Percentiles rank a stretch among this genome's conserved stretches.
These are phyloP conservation scores for Hippocampus zosterae DNA, from an alignment of 2,113 vertebrate genomes.

Conservation along the genomic window DNA sequence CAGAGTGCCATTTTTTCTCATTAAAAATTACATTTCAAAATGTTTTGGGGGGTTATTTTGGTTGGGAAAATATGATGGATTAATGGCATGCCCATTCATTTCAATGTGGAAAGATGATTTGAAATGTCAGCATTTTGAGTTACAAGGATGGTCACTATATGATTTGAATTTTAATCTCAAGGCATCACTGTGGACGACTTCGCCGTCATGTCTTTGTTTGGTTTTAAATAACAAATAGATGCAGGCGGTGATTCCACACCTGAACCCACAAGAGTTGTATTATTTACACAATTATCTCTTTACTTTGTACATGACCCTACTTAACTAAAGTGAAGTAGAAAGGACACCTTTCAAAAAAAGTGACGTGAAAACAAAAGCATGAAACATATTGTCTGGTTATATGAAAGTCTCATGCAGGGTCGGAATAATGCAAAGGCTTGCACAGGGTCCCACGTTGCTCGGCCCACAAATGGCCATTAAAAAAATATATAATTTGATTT, in stretches of 20 bases:
- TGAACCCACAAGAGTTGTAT: not conserved
- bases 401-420: not conserved
- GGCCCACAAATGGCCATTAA: not conserved
- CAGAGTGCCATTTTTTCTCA: too few relatives aligned
- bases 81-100: not conserved
- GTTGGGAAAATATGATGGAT: not conserved
- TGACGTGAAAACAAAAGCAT: not conserved
- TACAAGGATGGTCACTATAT: not conserved
- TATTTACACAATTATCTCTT: conserved; percentile 1
- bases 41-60: not conserved
- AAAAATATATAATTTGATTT: not conserved
- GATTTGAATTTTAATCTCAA: not conserved
- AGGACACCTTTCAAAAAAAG: not conserved
- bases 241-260: not conserved
- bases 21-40: not conserved
- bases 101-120: not conserved
- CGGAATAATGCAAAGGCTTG: not conserved
- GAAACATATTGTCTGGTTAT: not conserved
- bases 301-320: conserved; percentile 2
- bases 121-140: not conserved
- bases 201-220: not conserved
- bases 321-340: not conserved
- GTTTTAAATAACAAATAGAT: not conserved
- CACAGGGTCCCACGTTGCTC: not conserved
- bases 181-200: not conserved